A percentile compares a stretch with the other conserved stretches of the same genome.
Evolutionary conservation across 2,797 vertebrate species (phyloP).

Genomic region (Sphenodon punctatus): DNA sequence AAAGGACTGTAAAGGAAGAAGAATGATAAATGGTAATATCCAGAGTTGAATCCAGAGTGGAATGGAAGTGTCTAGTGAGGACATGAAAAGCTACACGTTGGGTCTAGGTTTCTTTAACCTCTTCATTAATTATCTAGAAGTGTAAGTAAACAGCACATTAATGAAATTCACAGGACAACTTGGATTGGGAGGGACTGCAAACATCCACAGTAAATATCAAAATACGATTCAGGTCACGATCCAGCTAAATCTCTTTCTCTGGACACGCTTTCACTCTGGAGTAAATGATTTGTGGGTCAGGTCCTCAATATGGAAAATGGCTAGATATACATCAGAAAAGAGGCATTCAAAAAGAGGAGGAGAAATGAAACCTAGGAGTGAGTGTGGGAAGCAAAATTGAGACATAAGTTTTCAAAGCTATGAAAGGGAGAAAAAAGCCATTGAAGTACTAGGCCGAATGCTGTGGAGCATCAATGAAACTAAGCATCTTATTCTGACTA

Average conservation of each 20-base stretch:
- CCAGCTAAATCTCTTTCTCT: no score
- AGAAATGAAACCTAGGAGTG: background rate
- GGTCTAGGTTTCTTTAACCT: background rate
- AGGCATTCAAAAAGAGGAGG: background rate
- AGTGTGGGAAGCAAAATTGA: background rate
- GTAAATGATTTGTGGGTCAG: no score
- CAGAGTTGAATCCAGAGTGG: no score
- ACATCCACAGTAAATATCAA: background rate
- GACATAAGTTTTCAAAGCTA: background rate
- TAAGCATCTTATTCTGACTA: background rate
- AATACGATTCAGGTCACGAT: no score
- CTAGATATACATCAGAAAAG: no score
- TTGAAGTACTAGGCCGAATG: rapidly evolving
- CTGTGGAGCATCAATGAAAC: no score
- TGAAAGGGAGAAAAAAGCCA: background rate
- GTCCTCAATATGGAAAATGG: no score
- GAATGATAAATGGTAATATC: background rate
- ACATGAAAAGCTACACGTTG: background rate
- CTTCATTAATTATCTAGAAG: background rate
- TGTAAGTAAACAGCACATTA: background rate
- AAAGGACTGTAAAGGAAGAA: background rate
- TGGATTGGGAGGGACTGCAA: background rate
- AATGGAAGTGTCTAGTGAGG: background rate
- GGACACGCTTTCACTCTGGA: no score
- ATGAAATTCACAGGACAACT: background rate